Evolutionary conservation across 1,140 invertebrate species (phyloP), one percentile per base, ranked within the genome.

Genomic region (Procambarus clarkii): DNA sequence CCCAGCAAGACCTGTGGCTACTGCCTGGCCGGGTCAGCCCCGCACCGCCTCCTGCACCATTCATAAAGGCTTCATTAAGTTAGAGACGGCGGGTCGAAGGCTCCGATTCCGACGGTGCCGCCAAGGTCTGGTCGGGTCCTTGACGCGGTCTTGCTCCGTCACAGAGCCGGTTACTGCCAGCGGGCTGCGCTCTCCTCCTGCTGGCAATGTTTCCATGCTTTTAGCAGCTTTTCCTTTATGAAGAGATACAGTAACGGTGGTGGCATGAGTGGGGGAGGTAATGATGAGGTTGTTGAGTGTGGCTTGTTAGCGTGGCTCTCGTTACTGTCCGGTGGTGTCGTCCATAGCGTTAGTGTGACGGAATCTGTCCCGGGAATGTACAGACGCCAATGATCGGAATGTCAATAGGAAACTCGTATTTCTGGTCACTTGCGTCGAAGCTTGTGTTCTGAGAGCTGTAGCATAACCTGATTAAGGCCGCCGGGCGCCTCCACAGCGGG

Each of bases 41-140:
- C 50, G 50, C 18, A 60, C 48, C 80, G 34, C 60, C 80, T 60
- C 48, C 64, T 69, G 69, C 15, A 8, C 60, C 60, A 71, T 71
- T 85, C 60, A 71, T 46, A 74, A 85, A 74, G 64, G 44, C 74
- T 84, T 71, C 64, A 85, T 85, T 74, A 85, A 69, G 82, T 84
- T 84, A 84, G 0, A 44, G 58, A 84, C 44, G 24, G 60, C 60
- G 77, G 18, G 18, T 64, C 9, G 9, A 64, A 64, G 60, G 60
- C 60, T 15, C 9, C 60, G 60, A 64, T 64, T 64, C 60, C 60
- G 60, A 15, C 60, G 54, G 7, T 58, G 54, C 54, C 18, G 44
- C 21, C 34, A 48, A 69, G 18, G 64, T 50, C 64, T 9, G 46
- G 64, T 48, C 21, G 5, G 11, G 24, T 21, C 83, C 34, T n/a